Percentiles rank a stretch among this genome's conserved stretches.
phyloP scores from a whole-genome alignment of 1,140 invertebrate genomes.

The Euwallacea similis region DNA sequence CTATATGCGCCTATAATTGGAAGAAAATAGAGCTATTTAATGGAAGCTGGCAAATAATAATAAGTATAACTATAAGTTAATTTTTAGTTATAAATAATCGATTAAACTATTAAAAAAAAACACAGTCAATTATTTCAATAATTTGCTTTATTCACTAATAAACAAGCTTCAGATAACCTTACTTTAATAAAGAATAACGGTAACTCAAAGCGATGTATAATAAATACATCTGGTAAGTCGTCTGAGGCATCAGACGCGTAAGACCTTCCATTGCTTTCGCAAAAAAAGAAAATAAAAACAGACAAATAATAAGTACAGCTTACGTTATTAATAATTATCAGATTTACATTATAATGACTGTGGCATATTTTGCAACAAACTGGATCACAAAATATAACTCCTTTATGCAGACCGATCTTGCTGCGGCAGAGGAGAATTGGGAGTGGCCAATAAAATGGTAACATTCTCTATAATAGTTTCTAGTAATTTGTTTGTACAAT shows the following conservation, averaged over 20 bases:
- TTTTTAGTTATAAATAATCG: too few species aligned
- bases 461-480: constrained; percentile 1
- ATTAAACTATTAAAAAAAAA: not conserved
- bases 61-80: too few species aligned
- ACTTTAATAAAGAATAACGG: constrained; percentile 48
- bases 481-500: not conserved
- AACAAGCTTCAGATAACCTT: constrained; percentile 51
- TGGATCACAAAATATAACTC: constrained; percentile 11
- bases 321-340: constrained; percentile 30
- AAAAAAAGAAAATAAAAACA: constrained; percentile 38
- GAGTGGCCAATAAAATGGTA: not conserved
- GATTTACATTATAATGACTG: constrained; percentile 30
- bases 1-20: too few species aligned
- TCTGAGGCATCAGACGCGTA: constrained; percentile 8
- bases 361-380: constrained; percentile 27
- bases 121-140: constrained; percentile 24
- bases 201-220: constrained; percentile 50
- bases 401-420: not conserved
- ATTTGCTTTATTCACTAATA: constrained; percentile 51
- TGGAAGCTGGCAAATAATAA: too few species aligned
- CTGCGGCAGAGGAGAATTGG: too few species aligned
- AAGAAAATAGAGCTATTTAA: too few species aligned
- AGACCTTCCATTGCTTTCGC: constrained; percentile 39
- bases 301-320: constrained; percentile 40
- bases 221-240: constrained; percentile 44